Evolutionary conservation across 2,888 invertebrate species (phyloP), one percentile per base, ranked within the genome.

Genomic region (Cinara cedri): DNA sequence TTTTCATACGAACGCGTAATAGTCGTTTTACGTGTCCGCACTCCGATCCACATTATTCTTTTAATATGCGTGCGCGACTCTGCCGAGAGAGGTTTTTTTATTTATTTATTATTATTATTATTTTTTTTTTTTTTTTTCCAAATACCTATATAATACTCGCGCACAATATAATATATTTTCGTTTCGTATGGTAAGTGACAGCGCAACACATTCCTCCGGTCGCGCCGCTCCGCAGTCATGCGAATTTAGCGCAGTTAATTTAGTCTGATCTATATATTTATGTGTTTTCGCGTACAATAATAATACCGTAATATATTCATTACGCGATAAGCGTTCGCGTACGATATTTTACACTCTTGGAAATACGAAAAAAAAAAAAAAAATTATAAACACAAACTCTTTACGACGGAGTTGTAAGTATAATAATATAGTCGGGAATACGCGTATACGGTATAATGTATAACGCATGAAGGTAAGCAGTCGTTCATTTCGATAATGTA

Each of bases 191-290:
- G 34, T 24, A 21, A 13, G 19, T 46, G 51, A 63, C 72, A 63
- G 34, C 72, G 10, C 19, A 62, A 49, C 51, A 63, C 62, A 74
- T 74, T 74, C 62, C 60, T 46, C 34, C 34, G 34, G 34, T 34
- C 34, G 46, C n/a, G n/a, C n/a, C n/a, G n/a, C n/a, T n/a, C n/a
- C n/a, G n/a, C 13, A 34, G 34, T 34, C 51, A 11, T 10, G 62
- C 21, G 72, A 72, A 62, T 62, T 62, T 19, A 72, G 49, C 51
- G 21, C 72, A 51, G 62, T 74, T 74, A 49, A 74, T 74, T 74
- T 34, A 63, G 72, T 74, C 62, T 62, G 72, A 74, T 74, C 72
- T 62, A 72, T 72, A 62, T 72, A 62, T 72, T 72, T 72, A 72
- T 72, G 72, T 51, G 72, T 34, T 57, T 63, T 63, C 16, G 49